Evolutionary conservation across 2,113 vertebrate genomes (phyloP).

Genomic region (Pseudois nayaur): DNA sequence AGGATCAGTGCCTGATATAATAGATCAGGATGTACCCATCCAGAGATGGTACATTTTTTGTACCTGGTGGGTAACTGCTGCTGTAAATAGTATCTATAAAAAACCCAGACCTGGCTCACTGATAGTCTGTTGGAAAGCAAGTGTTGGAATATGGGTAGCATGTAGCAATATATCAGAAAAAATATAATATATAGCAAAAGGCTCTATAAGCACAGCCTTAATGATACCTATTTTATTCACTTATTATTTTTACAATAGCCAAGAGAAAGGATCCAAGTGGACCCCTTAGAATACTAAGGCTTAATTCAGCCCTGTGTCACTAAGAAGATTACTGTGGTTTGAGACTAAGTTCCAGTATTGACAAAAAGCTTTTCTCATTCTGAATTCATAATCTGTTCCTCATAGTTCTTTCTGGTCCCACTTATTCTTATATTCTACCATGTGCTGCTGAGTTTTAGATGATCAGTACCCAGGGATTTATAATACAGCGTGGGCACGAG

Average conservation of each 20-base stretch:
- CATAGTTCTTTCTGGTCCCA: neutral
- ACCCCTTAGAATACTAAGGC: neutral
- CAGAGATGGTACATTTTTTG: neutral
- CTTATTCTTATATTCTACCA: neutral
- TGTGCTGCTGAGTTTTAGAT: neutral
- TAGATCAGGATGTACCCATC: neutral
- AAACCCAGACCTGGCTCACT: neutral
- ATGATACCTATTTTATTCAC: neutral
- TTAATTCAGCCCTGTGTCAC: neutral
- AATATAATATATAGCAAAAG: neutral
- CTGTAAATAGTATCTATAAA: neutral
- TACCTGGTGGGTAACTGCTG: neutral
- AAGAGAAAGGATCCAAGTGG: neutral
- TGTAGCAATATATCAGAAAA: neutral
- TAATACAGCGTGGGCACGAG: neutral
- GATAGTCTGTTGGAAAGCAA: neutral
- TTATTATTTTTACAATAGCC: neutral
- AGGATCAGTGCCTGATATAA: neutral
- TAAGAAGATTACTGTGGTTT: neutral
- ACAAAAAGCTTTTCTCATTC: neutral
- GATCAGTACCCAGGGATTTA: neutral
- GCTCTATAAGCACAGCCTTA: neutral
- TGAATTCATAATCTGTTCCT: neutral
- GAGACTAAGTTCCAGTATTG: neutral
- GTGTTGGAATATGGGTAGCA: neutral